Base-by-base conservation (phyloP, 2,113 vertebrate genomes). In the Aegithalos caudatus region DNA sequence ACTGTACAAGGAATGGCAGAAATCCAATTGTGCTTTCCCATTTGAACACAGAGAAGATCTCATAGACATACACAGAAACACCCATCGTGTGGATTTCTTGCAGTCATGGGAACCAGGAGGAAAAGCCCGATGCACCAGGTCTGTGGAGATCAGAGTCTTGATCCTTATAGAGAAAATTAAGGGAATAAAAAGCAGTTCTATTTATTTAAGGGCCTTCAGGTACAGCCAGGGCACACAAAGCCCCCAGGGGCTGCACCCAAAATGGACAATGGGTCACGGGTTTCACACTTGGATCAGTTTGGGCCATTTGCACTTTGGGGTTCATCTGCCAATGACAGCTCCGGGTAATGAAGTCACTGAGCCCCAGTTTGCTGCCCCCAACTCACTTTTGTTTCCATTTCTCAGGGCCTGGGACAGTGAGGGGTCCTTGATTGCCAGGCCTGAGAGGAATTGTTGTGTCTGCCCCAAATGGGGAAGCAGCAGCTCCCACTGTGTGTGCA, bases 231-330 rank as follows among this genome's bases (percentile, higher is more conserved):
- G 9, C 20, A 65, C 12, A 35, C 1, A 3, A 54, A 54, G 9
- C 12, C 31, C 11, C 20, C 38, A 44, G 24, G 24, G 7, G 16
- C 19, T 51, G 0, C 76, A 51, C 24, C 11, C 47, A 58, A 35
- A 53, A 53, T 35, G 31, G 31, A 42, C 1, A 1, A 23, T 4
- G 6, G 13, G 19, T 14, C 38, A 35, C 0, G 0, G 19, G 3
- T 11, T 58, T 14, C 38, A 44, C 2, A 29, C 4, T 79, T 53
- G 35, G 3, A 29, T 53, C 7, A 53, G 0, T 53, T 64, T 35
- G 11, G 19, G 0, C 2, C 38, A 42, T 78, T 78, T 62, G 9
- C 23, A 25, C 4, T 35, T 16, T 35, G 23, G 14, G 56, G n/a
- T 35, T 35, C 3, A 58, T 58, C 56, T 16, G 16, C 14, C 57